A percentile compares a stretch with the other conserved stretches of the same genome.
Conservation (phyloP, 2,888 invertebrate species). For the Hypomecis atomaria region DNA sequence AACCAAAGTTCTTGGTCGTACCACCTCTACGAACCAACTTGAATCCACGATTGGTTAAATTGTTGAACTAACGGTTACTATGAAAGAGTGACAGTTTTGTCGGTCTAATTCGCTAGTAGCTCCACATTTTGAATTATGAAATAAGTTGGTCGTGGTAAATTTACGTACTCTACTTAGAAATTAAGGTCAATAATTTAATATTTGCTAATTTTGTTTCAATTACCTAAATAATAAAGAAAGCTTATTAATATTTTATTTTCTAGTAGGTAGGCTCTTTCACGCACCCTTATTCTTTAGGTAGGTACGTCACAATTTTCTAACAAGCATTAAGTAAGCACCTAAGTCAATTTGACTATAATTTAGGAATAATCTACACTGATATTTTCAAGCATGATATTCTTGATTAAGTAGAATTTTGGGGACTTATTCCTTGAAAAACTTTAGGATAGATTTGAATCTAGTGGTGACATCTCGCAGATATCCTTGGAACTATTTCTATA, state of each 20-base stretch:
- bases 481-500: constrained; percentile 16
- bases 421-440: not conserved
- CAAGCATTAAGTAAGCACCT: no score
- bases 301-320: no score
- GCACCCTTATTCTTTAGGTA: no score
- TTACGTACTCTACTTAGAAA: not conserved
- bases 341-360: no score
- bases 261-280: no score
- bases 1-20: constrained; percentile 19
- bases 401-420: no score
- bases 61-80: not conserved
- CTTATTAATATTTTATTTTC: not conserved
- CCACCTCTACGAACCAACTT: not conserved
- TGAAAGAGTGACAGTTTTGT: not conserved
- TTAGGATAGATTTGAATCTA: not conserved
- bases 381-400: no score
- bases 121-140: not conserved
- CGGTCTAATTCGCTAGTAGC: not conserved
- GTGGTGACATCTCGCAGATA: constrained; percentile 39
- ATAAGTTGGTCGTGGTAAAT: not conserved
- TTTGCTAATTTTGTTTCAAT: not conserved
- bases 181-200: constrained; percentile 8
- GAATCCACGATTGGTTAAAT: not conserved
- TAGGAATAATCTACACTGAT: no score
- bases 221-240: not conserved